Percentiles rank a stretch among this genome's conserved stretches.
phyloP scores from a whole-genome alignment of 2,113 vertebrate genomes.

The Myocastor coypus region DNA sequence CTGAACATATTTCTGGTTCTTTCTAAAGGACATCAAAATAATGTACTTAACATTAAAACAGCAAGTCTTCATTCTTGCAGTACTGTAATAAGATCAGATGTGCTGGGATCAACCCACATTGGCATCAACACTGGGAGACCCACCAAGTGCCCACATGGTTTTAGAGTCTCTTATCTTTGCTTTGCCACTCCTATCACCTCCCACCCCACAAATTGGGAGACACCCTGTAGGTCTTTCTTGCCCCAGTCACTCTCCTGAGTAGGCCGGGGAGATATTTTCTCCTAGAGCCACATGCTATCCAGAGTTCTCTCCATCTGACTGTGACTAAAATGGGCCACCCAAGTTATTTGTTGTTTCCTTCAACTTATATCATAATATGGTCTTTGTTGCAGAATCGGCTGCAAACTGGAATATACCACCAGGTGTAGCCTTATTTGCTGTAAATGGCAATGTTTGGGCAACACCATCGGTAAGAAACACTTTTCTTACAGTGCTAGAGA shows the following conservation, averaged over 20 bases:
- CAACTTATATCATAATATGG: neutral
- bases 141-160: neutral
- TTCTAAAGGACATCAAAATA: neutral
- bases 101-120: neutral
- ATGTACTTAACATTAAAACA: neutral
- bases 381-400: slow-evolving; percentile 22
- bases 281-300: neutral
- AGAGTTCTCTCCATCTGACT: neutral
- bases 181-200: neutral
- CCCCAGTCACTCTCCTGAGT: neutral
- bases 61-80: neutral
- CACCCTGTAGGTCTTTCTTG: neutral
- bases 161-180: neutral
- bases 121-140: neutral
- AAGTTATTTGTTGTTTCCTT: neutral
- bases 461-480: slow-evolving; percentile 58
- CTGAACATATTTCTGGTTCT: neutral
- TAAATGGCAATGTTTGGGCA: neutral
- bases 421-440: neutral
- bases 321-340: neutral
- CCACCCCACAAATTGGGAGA: neutral
- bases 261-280: neutral
- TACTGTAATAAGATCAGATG: neutral
- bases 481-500: neutral
- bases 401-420: slow-evolving; percentile 16